Conservation (phyloP, 2,797 vertebrate species). For the Eutrigla gurnardus region DNA sequence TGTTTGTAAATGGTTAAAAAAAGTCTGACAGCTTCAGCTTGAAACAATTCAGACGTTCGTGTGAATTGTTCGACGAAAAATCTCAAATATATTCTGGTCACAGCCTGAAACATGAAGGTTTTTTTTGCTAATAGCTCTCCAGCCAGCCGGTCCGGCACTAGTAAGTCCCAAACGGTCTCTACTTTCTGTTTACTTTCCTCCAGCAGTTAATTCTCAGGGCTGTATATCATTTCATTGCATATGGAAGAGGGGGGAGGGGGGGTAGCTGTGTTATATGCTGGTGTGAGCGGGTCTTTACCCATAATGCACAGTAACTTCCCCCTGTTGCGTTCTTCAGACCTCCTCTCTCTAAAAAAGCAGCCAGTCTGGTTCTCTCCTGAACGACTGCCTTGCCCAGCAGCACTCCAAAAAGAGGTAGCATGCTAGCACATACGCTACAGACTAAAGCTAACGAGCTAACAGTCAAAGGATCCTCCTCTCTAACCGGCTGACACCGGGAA, state of each 20-base stretch:
- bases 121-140: neutral
- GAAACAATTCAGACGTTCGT: neutral
- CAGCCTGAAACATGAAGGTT: neutral
- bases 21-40: neutral
- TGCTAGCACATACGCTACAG: too few species aligned
- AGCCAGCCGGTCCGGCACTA: neutral
- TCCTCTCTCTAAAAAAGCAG: neutral
- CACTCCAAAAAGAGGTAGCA: neutral
- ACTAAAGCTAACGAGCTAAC: too few species aligned
- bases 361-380: neutral
- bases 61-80: neutral
- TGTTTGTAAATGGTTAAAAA: constrained; percentile 6
- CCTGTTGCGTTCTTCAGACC: neutral
- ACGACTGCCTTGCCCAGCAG: neutral
- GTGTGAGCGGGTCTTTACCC: neutral
- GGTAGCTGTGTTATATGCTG: neutral
- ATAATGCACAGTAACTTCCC: neutral
- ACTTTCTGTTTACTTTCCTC: neutral
- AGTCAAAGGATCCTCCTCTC: too few species aligned
- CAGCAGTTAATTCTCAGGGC: neutral
- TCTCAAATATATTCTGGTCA: neutral
- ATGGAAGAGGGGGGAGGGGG: neutral
- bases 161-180: neutral
- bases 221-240: neutral
- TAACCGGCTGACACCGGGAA: too few species aligned